Conservation (phyloP, 2,113 vertebrate genomes). For the Bufo gargarizans region DNA sequence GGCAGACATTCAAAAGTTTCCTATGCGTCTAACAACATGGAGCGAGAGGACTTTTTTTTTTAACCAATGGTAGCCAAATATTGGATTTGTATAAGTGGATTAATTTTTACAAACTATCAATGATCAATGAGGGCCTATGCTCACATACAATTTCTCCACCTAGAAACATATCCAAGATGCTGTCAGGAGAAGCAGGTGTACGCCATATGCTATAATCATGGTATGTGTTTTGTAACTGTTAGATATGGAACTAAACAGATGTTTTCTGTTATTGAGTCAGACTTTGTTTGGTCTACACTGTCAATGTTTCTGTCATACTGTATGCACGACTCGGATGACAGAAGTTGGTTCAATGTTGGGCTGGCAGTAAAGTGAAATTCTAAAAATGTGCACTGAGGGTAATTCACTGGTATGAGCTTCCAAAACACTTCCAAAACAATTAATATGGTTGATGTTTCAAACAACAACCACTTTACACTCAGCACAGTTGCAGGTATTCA, state of each 20-base stretch:
- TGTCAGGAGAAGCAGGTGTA: slow-evolving; percentile 57
- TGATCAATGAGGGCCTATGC: slow-evolving; percentile 1
- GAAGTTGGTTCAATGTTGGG: slow-evolving; percentile 53
- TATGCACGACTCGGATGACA: slow-evolving; percentile 35
- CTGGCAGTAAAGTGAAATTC: slow-evolving; percentile 21
- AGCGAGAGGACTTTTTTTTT: background rate
- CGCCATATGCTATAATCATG: slow-evolving; percentile 53
- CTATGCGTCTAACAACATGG: background rate
- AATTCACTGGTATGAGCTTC: slow-evolving; percentile 29
- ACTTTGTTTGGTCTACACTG: slow-evolving; percentile 58
- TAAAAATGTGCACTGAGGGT: slow-evolving; percentile 22
- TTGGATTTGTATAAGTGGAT: background rate
- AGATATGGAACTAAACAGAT: slow-evolving; percentile 53
- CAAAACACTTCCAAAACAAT: slow-evolving; percentile 38
- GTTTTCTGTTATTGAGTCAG: slow-evolving; percentile 55
- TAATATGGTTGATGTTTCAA: slow-evolving; percentile 7
- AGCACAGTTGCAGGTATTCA: background rate
- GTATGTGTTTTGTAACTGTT: slow-evolving; percentile 54
- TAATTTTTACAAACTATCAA: background rate
- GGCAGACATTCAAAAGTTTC: no score
- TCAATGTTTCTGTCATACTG: slow-evolving; percentile 52
- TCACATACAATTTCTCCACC: slow-evolving; percentile 35
- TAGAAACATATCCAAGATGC: slow-evolving; percentile 46
- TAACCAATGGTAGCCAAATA: background rate
- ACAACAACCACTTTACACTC: background rate